A percentile compares a stretch with the other conserved stretches of the same genome.
Conservation (phyloP, 2,797 vertebrate species). For the Acanthurus tractus region DNA sequence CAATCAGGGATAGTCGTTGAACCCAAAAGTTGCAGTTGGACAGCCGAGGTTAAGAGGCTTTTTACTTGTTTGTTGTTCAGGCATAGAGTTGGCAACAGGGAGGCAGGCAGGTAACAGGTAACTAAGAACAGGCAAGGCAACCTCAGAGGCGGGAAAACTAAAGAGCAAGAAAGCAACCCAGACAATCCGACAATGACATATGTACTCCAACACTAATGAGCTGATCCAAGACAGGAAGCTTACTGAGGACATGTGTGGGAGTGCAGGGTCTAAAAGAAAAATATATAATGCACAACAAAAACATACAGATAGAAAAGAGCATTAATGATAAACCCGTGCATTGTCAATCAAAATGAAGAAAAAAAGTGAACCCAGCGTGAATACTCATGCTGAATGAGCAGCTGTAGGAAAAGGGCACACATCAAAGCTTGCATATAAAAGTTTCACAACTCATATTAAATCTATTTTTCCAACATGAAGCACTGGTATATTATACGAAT, state of each 20-base stretch:
- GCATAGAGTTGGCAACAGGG: slow-evolving; percentile 37
- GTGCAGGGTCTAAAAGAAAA: slow-evolving; percentile 38
- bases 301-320: slow-evolving; percentile 9
- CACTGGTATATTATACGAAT: neutral
- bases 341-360: neutral
- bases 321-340: neutral
- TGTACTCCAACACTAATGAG: slow-evolving; percentile 63
- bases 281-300: slow-evolving; percentile 39
- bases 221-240: slow-evolving; percentile 57
- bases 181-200: slow-evolving; percentile 63
- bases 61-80: slow-evolving; percentile 49
- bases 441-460: neutral
- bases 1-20: slow-evolving; percentile 5
- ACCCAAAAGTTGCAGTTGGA: slow-evolving; percentile 37
- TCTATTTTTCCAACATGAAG: neutral
- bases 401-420: neutral
- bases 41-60: slow-evolving; percentile 55
- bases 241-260: slow-evolving; percentile 31
- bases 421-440: neutral
- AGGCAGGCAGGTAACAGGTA: slow-evolving; percentile 30
- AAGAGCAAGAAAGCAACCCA: slow-evolving; percentile 48
- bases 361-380: neutral
- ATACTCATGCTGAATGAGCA: neutral
- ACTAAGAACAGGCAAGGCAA: slow-evolving; percentile 26
- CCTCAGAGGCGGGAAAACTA: slow-evolving; percentile 32